These are phyloP conservation scores for Athene noctua DNA, from an alignment of 2,113 vertebrate genomes.

Conservation along the genomic window DNA sequence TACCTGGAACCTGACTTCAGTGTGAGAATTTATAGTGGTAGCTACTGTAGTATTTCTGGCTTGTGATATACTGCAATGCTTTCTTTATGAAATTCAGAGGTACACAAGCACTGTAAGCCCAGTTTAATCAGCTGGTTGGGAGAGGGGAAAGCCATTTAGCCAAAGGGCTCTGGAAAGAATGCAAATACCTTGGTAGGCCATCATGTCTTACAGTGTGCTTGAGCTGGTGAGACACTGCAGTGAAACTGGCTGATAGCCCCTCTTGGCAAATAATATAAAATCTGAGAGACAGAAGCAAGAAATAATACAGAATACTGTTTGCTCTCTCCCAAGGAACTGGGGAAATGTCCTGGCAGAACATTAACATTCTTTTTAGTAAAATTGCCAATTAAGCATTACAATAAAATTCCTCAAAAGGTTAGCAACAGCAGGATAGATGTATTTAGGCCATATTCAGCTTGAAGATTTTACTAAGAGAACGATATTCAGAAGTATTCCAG, in stretches of 20 bases:
- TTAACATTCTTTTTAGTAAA: not conserved
- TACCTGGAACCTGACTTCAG: not conserved
- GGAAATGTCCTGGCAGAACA: not conserved
- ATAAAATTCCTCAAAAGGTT: slow-evolving; percentile 16
- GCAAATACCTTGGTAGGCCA: not conserved
- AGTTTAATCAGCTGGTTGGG: not conserved
- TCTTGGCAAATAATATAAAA: not conserved
- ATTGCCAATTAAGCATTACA: not conserved
- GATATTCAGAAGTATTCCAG: not conserved
- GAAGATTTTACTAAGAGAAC: not conserved
- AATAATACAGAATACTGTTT: not conserved
- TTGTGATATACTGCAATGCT: not conserved
- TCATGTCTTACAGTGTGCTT: not conserved
- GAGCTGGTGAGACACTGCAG: not conserved
- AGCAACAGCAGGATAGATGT: not conserved
- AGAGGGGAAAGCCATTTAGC: not conserved
- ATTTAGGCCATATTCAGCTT: not conserved
- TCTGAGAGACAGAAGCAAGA: not conserved
- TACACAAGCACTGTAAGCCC: not conserved
- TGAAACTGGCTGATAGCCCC: not conserved
- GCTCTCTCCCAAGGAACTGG: not conserved
- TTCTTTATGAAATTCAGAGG: not conserved
- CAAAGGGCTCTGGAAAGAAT: not conserved
- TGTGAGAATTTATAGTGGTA: not conserved
- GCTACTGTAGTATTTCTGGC: not conserved